phyloP scores from a whole-genome alignment of 2,797 vertebrate species.

The Propithecus deckenii region DNA sequence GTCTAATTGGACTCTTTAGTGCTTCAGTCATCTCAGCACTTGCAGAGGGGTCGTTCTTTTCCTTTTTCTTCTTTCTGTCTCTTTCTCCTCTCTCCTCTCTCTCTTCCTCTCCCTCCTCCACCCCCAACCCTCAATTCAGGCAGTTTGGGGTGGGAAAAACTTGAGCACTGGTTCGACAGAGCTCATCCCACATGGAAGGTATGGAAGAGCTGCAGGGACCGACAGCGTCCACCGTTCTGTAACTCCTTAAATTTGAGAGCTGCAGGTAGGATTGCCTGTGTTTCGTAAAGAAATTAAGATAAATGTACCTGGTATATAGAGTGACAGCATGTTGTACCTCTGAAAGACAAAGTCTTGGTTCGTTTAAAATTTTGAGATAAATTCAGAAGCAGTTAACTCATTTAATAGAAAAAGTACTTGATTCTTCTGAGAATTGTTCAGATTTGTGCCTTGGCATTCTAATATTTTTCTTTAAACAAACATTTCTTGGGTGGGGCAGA shows the following conservation, averaged over 20 bases:
- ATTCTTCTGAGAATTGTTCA: constrained; percentile 60
- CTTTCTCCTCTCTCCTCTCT: background rate
- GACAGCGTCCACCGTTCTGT: constrained; percentile 70
- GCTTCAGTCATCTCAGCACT: constrained; percentile 83
- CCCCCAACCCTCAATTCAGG: background rate
- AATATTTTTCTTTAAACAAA: constrained; percentile 49
- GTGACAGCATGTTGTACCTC: constrained; percentile 42
- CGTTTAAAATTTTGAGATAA: constrained; percentile 61
- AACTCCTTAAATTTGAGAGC: constrained; percentile 79
- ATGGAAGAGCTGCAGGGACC: constrained; percentile 74
- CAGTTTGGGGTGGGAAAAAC: constrained; percentile 74
- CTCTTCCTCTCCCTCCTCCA: background rate
- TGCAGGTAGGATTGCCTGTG: constrained; percentile 81
- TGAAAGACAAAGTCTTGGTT: constrained; percentile 65
- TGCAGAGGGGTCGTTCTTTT: constrained; percentile 73
- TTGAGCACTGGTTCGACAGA: constrained; percentile 63
- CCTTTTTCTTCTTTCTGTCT: background rate
- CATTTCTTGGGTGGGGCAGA: constrained; percentile 83
- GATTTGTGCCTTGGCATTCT: constrained; percentile 70
- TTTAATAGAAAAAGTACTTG: constrained; percentile 65
- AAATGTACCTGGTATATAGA: constrained; percentile 35
- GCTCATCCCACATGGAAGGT: constrained; percentile 59
- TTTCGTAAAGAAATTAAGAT: constrained; percentile 66
- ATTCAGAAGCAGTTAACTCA: constrained; percentile 71
- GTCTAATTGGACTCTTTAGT: constrained; percentile 84